Base-by-base conservation (phyloP, 2,888 invertebrate genomes). In the Lacanobia oleracea region DNA sequence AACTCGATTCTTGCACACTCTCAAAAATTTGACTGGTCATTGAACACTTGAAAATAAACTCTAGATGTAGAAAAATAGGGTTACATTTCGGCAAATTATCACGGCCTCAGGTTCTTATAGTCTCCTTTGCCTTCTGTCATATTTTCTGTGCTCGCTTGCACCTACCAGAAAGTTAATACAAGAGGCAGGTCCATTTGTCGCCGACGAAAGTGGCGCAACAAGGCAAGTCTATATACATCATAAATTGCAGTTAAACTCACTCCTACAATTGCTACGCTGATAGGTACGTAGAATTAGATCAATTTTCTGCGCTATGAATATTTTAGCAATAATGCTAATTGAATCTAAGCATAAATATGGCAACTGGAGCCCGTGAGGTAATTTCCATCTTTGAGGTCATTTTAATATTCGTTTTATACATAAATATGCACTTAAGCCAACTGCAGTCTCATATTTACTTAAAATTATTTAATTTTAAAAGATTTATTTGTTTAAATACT, bases 191-290 rank as follows among this genome's bases (percentile, higher is more conserved):
- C 33, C 67, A 65, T 74, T 77, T 75, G 65, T 74, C 71, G 56
- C 71, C 61, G 61, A 67, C 72, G 86, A 88, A 87, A 87, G 88
- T 87, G 70, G 84, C 53, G 66, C 83, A 75, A 62, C 71, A n/a
- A 69, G 69, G 43, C 64, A 33, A 67, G 69, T 67, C 64, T 60
- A 57, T 60, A 57, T 67, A 57, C 4, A 69, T 65, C n/a, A 37
- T 62, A 61, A 77, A 75, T 59, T 59, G 21, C 65, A 59, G 14
- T 74, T 60, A 64, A 79, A 63, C 60, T 53, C 21, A 60, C 18
- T 60, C 12, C 43, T 48, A 74, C 61, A 69, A 75, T 45, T 64
- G 33, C 45, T 54, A 65, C 2, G 21, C 16, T 2, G 1, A 6
- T n/a, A n/a, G n/a, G 50, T 63, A 50, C 18, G 54, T 56, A 27